Evolutionary conservation across 2,113 vertebrate species (phyloP), one percentile per base, ranked within the genome.

Genomic region (Australoheros scitulus): DNA sequence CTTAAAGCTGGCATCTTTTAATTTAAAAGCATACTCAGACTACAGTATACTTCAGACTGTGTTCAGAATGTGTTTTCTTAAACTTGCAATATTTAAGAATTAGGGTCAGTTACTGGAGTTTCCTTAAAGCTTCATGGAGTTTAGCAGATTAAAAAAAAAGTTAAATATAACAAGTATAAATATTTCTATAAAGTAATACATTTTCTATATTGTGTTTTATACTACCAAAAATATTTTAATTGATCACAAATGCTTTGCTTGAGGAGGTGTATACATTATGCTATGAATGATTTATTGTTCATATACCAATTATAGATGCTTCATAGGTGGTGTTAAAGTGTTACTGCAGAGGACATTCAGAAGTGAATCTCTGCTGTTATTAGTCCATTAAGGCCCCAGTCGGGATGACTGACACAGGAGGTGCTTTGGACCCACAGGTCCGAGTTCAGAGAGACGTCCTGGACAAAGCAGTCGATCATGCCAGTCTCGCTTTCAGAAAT

Each of bases 391-490:
- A 88, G 88, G 93, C 87, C 64, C 88, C 91, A 24, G 93, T 55
- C 29, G 34, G 52, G 43, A 26, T 72, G 68, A 18, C 26, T 34
- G 74, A 93, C 74, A 1, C 94, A 90, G n/a, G 92, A 93, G 59
- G 80, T 0, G 47, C 81, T 65, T 83, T 95, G 93, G 76, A 95
- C 95, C 95, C 95, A 96, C 8, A 96, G 87, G 0, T 93, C 94
- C 77, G 96, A 74, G 20, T 95, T 93, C 22, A 96, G 76, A 61
- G 74, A 95, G 2, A 22, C 1, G 4, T 55, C 50, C 29, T 10
- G 17, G 17, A 70, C 1, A 4, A 72, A 50, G 47, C 34, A 29
- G 38, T 41, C 1, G 52, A 56, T 26, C 43, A 29, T 70, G 64
- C 22, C 32, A 2, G 7, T 43, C 7, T 76, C 56, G 11, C 32